Percentiles rank a stretch among this genome's conserved stretches.
Conservation (phyloP, 2,113 vertebrate species). For the Oncorhynchus nerka region DNA sequence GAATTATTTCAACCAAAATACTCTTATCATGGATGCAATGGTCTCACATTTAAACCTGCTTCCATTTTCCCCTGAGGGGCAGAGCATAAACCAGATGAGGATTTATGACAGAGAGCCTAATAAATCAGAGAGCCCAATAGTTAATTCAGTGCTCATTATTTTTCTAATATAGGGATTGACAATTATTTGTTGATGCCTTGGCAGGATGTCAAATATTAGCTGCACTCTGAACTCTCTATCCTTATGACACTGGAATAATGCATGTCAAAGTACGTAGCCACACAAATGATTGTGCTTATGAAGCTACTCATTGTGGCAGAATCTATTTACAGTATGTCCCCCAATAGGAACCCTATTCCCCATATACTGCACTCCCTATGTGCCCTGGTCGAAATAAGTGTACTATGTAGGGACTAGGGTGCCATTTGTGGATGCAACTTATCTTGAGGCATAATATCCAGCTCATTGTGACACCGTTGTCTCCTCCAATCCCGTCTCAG, state of each 20-base stretch:
- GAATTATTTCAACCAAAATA: too few relatives aligned
- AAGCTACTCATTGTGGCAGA: constrained; percentile 57
- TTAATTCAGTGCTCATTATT: constrained; percentile 42
- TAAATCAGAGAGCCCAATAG: too few relatives aligned
- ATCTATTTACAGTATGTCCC: too few relatives aligned
- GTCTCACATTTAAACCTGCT: too few relatives aligned
- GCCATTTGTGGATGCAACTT: constrained; percentile 1
- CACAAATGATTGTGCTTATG: constrained; percentile 54
- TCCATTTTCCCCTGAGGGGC: too few relatives aligned
- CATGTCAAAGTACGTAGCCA: constrained; percentile 59
- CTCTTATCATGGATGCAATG: too few relatives aligned
- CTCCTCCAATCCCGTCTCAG: constrained; percentile 66
- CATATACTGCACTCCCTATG: constrained; percentile 58
- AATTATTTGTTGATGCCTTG: constrained; percentile 60
- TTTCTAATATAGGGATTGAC: too few relatives aligned
- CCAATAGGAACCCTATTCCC: constrained; percentile 20
- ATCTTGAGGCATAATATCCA: constrained; percentile 64
- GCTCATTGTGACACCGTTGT: constrained; percentile 65
- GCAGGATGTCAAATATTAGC: constrained; percentile 61
- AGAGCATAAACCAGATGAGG: too few relatives aligned
- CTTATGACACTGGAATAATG: constrained; percentile 50
- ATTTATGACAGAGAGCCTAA: too few relatives aligned
- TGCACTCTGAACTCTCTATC: constrained; percentile 47
- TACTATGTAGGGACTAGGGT: too few relatives aligned
- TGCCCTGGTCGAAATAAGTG: constrained; percentile 39